Percentiles rank a stretch among this genome's conserved stretches.
These are phyloP conservation scores for Artibeus jamaicensis DNA, from an alignment of 2,797 vertebrate species.

Conservation along the genomic window DNA sequence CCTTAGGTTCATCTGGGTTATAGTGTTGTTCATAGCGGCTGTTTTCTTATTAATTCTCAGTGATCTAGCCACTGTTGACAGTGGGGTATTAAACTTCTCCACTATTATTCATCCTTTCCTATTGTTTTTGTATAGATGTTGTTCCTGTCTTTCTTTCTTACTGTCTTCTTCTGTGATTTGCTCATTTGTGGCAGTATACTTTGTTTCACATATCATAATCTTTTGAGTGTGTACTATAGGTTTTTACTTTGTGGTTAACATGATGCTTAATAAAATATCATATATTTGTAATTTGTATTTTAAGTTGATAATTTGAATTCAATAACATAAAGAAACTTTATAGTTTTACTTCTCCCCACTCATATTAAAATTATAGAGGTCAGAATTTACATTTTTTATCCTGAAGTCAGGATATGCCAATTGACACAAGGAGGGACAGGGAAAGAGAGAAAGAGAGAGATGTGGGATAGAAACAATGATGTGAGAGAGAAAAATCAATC, in stretches of 20 bases:
- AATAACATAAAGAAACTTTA: background rate
- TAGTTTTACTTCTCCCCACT: background rate
- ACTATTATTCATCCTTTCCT: background rate
- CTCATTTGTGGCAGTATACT: background rate
- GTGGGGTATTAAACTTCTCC: background rate
- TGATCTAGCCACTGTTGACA: background rate
- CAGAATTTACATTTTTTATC: background rate
- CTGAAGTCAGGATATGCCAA: too few species aligned
- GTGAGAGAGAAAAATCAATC: too few species aligned
- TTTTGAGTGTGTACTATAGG: too few species aligned
- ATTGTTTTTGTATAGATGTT: background rate
- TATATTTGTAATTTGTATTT: background rate
- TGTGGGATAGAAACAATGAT: too few species aligned
- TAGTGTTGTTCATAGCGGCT: background rate
- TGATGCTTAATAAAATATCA: too few species aligned
- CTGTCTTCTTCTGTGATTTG: background rate
- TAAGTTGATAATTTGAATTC: background rate
- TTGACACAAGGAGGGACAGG: too few species aligned
- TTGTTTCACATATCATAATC: background rate
- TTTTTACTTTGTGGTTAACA: too few species aligned
- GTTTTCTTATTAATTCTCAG: background rate
- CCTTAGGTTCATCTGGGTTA: background rate
- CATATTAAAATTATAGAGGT: background rate
- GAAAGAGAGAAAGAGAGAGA: too few species aligned
- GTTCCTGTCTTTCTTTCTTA: background rate